A percentile compares a stretch with the other conserved stretches of the same genome.
These are phyloP conservation scores for Oreochromis mossambicus DNA, from an alignment of 2,797 vertebrate species.

Conservation along the genomic window DNA sequence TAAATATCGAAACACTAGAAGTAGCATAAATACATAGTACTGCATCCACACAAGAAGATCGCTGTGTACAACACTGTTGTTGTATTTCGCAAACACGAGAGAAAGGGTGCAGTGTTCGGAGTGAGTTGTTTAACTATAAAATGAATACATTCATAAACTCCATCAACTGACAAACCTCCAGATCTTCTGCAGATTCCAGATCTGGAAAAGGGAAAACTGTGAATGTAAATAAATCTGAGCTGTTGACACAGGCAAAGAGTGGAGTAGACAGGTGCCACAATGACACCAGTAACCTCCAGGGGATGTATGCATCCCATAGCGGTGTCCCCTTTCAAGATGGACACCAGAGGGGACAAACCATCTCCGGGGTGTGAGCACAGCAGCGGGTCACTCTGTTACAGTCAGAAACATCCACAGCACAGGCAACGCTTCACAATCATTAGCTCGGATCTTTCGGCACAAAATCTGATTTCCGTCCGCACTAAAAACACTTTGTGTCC, in stretches of 20 bases:
- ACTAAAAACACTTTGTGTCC: neutral
- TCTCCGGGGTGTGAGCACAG: constrained; percentile 26
- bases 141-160: neutral
- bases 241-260: constrained; percentile 59
- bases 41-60: neutral
- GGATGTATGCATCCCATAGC: constrained; percentile 70
- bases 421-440: neutral
- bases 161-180: neutral
- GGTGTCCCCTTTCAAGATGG: constrained; percentile 71
- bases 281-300: constrained; percentile 61
- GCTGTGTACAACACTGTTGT: neutral
- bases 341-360: constrained; percentile 48
- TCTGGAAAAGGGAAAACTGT: constrained; percentile 43
- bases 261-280: constrained; percentile 71
- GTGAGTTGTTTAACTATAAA: fast-evolving
- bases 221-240: constrained; percentile 69
- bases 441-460: neutral
- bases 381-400: neutral
- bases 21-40: neutral
- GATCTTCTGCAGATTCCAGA: neutral
- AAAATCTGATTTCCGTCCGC: neutral
- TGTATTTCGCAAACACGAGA: neutral
- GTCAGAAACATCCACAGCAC: neutral
- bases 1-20: constrained; percentile 2
- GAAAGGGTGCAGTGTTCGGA: neutral